Evolutionary conservation across 2,113 vertebrate genomes (phyloP).

Genomic region (Rhea pennata): DNA sequence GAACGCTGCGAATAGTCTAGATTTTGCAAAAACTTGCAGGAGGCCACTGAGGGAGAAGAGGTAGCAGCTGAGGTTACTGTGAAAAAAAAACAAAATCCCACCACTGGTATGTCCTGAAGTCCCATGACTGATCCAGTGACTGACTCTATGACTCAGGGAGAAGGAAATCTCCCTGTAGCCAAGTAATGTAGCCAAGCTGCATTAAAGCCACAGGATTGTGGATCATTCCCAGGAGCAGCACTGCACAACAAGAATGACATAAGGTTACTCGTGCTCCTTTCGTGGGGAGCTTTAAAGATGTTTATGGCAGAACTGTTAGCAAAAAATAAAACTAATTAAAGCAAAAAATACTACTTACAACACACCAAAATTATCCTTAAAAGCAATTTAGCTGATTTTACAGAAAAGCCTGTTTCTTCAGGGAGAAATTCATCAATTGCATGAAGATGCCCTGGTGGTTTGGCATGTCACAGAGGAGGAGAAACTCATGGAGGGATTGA

Average conservation of each 20-base stretch:
- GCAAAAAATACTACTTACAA: neutral
- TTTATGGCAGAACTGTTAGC: neutral
- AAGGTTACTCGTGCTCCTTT: neutral
- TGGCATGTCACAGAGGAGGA: neutral
- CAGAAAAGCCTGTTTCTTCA: neutral
- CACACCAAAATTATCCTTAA: neutral
- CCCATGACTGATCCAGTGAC: constrained; percentile 20
- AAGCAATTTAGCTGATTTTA: neutral
- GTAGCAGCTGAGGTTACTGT: neutral
- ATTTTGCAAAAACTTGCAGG: neutral
- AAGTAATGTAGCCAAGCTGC: neutral
- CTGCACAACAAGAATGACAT: accelerated
- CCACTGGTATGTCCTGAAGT: constrained; percentile 8
- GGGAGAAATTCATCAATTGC: neutral
- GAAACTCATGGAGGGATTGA: neutral
- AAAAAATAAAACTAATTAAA: neutral
- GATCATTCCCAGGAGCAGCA: neutral
- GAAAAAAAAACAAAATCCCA: constrained; percentile 1
- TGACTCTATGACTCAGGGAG: constrained; percentile 7
- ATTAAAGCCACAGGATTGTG: neutral
- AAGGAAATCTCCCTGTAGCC: too few relatives aligned
- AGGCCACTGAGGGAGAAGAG: neutral
- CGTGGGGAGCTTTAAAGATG: neutral
- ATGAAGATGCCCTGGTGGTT: neutral
- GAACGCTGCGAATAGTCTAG: neutral